Evolutionary conservation across 2,797 vertebrate genomes (phyloP).

Genomic region (Agapornis canus): DNA sequence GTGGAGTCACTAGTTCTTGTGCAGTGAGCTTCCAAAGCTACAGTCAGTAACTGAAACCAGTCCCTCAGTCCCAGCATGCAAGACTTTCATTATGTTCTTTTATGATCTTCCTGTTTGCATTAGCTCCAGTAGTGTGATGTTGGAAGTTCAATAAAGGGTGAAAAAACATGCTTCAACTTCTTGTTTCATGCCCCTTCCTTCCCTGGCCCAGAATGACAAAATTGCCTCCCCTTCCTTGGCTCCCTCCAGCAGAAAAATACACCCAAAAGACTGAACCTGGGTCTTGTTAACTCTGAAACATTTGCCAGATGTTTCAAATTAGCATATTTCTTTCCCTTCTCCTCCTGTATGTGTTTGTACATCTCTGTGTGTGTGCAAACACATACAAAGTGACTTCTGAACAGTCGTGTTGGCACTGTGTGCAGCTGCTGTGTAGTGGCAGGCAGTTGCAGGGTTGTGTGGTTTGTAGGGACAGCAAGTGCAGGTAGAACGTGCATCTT

Average conservation of each 20-base stretch:
- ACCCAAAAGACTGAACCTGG: background rate
- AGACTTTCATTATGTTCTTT: conserved; percentile 55
- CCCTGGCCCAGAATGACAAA: conserved; percentile 20
- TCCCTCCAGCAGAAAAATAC: background rate
- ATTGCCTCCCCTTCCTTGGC: background rate
- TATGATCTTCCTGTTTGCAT: conserved; percentile 62
- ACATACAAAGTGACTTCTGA: conserved; percentile 11
- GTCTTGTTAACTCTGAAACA: conserved; percentile 37
- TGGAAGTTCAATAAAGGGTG: conserved; percentile 63
- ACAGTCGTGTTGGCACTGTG: background rate
- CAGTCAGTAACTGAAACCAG: conserved; percentile 59
- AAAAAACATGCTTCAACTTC: background rate
- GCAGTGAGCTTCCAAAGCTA: conserved; percentile 49
- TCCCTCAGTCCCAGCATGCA: background rate
- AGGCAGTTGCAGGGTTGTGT: accelerated
- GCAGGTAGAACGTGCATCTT: background rate
- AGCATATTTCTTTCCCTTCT: conserved; percentile 23
- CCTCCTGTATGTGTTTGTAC: conserved; percentile 37
- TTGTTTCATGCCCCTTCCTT: conserved; percentile 34
- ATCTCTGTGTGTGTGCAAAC: conserved; percentile 48
- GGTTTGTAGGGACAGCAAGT: background rate
- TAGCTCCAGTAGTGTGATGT: conserved; percentile 54
- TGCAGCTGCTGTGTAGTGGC: background rate
- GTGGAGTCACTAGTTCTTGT: conserved; percentile 19
- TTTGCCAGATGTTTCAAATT: conserved; percentile 65